Conservation (phyloP, 1,140 invertebrate species). For the Cheumatopsyche charites region DNA sequence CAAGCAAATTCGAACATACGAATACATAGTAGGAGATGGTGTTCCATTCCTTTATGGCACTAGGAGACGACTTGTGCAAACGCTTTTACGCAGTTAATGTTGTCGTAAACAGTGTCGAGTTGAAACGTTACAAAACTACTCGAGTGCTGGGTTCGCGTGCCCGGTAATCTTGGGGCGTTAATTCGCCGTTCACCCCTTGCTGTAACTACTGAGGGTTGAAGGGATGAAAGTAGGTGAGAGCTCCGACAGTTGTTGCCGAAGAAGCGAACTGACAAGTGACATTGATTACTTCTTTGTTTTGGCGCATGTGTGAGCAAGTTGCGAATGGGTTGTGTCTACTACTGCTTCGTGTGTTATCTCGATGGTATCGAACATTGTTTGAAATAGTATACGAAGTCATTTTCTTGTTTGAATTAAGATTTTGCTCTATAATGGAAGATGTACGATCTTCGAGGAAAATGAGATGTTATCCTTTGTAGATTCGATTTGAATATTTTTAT, state of each 20-base stretch:
- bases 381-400: too few species aligned
- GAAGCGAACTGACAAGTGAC: constrained; percentile 45
- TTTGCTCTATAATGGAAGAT: too few species aligned
- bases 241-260: constrained; percentile 42
- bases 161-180: constrained; percentile 15
- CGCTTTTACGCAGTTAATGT: constrained; percentile 4
- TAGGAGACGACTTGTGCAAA: background rate
- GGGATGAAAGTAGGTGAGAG: constrained; percentile 47
- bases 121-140: constrained; percentile 49
- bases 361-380: too few species aligned
- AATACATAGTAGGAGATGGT: too few species aligned
- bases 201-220: background rate
- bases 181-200: constrained; percentile 32
- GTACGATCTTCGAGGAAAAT: too few species aligned
- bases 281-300: constrained; percentile 47
- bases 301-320: background rate
- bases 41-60: too few species aligned
- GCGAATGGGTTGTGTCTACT: too few species aligned
- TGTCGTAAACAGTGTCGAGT: constrained; percentile 48
- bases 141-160: constrained; percentile 33
- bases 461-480: too few species aligned
- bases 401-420: too few species aligned
- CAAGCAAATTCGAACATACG: too few species aligned
- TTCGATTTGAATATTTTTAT: background rate
- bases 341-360: too few species aligned